These are phyloP conservation scores for Carassius gibelio DNA, from an alignment of 2,113 vertebrate genomes.

Conservation along the genomic window DNA sequence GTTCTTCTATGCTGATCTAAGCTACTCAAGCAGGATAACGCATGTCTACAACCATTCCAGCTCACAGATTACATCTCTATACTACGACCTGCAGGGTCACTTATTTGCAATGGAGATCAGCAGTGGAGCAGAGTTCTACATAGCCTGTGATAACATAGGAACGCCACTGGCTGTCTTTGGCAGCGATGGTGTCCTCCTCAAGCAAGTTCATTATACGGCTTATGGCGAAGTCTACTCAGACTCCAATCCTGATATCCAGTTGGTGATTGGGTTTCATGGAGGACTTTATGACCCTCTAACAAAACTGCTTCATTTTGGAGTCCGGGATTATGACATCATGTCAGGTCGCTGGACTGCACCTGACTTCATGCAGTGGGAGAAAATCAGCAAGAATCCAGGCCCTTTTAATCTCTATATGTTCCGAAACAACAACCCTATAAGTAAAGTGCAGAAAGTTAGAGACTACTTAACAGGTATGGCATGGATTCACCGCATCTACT, in stretches of 20 bases:
- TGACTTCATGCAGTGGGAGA: constrained; percentile 89
- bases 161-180: constrained; percentile 95
- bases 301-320: constrained; percentile 94
- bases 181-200: constrained; percentile 93
- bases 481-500: background rate
- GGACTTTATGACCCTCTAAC: constrained; percentile 94
- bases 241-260: constrained; percentile 95
- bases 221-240: constrained; percentile 97
- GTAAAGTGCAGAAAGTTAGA: constrained; percentile 92
- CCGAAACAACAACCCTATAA: constrained; percentile 95
- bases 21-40: constrained; percentile 91
- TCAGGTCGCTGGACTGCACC: constrained; percentile 95
- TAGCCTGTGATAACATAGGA: constrained; percentile 94
- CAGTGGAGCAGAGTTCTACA: constrained; percentile 96
- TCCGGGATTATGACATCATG: constrained; percentile 95
- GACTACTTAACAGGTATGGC: constrained; percentile 94
- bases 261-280: constrained; percentile 95
- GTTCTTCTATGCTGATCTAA: constrained; percentile 95
- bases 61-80: constrained; percentile 96
- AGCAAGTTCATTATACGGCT: constrained; percentile 96
- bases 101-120: constrained; percentile 98
- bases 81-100: constrained; percentile 97
- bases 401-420: constrained; percentile 99
- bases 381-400: constrained; percentile 86
- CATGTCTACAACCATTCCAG: constrained; percentile 98